Evolutionary conservation across 2,113 vertebrate species (phyloP).

Genomic region (Coregonus clupeaformis): DNA sequence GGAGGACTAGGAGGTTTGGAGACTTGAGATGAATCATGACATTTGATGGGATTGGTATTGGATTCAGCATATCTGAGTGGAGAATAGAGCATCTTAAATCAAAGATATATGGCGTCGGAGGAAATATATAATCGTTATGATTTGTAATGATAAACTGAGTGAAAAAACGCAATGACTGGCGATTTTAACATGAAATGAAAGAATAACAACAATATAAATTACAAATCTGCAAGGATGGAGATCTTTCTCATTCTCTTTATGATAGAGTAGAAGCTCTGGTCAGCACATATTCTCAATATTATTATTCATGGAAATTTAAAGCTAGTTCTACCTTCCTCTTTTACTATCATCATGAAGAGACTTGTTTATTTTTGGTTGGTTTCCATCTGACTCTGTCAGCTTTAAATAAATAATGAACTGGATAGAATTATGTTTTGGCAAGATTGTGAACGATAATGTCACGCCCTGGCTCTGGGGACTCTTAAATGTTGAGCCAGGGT

Average conservation of each 20-base stretch:
- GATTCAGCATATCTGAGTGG: slow-evolving; percentile 1
- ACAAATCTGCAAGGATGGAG: background rate
- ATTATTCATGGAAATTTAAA: background rate
- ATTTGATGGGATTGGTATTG: slow-evolving; percentile 5
- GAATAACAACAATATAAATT: background rate
- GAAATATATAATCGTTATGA: no score
- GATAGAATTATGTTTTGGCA: slow-evolving; percentile 15
- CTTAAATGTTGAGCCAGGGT: no score
- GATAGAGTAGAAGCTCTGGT: no score
- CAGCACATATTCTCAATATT: no score
- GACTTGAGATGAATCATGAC: background rate
- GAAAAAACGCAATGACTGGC: background rate
- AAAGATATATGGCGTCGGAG: background rate
- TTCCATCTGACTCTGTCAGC: slow-evolving; percentile 6
- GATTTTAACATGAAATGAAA: background rate
- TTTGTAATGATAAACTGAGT: background rate
- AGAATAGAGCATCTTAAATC: background rate
- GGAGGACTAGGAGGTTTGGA: background rate
- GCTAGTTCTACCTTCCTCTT: background rate
- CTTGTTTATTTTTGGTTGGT: background rate
- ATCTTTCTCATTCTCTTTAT: background rate
- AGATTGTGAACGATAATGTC: slow-evolving; percentile 17
- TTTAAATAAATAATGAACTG: slow-evolving; percentile 28
- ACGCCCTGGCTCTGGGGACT: no score
- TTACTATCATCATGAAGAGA: background rate